Base-by-base conservation (phyloP, 2,888 invertebrate species). In the Gymnoscelis rufifasciata region DNA sequence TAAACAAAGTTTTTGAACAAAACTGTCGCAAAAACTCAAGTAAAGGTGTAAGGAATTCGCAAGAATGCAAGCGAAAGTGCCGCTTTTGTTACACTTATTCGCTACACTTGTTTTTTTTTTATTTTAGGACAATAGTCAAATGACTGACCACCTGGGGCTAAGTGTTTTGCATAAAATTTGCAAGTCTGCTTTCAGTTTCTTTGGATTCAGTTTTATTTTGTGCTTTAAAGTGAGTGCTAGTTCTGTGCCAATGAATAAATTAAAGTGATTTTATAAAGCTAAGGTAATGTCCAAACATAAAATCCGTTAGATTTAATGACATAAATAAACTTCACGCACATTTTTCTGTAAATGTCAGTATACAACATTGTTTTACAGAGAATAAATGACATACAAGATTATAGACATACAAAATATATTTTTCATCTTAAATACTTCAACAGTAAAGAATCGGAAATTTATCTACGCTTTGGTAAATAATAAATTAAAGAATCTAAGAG, bases 151-250 rank as follows among this genome's bases (percentile, higher is more conserved):
- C 86, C 86, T 78, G 79, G 73, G 52, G 84, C 71, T 76, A 51
- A 52, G 52, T 54, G 50, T 56, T 84, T 84, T 82, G 79, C 79
- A 86, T 84, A 83, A 79, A 81, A 82, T 86, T 83, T 72, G 80
- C 78, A 70, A 71, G 69, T 59, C 62, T 54, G 50, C 68, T 74
- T 82, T 80, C 78, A 68, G 62, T 83, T 80, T 77, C 79, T 68
- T 60, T 45, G 38, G 43, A 69, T 71, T 53, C 62, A 80, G 83
- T 83, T 59, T 60, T 63, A 57, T 57, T 47, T 58, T 59, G 64
- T 61, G 58, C 60, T 67, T 68, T 62, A 69, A 49, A 55, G 60
- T 58, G 63, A 57, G 56, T 66, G 30, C n/a, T 27, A n/a, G 27
- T 19, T 19, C 13, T 19, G 3, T 33, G 3, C n/a, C n/a, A 10